Evolutionary conservation across 2,888 invertebrate species (phyloP), one percentile per base, ranked within the genome.

Genomic region (Tetramorium bicarinatum): DNA sequence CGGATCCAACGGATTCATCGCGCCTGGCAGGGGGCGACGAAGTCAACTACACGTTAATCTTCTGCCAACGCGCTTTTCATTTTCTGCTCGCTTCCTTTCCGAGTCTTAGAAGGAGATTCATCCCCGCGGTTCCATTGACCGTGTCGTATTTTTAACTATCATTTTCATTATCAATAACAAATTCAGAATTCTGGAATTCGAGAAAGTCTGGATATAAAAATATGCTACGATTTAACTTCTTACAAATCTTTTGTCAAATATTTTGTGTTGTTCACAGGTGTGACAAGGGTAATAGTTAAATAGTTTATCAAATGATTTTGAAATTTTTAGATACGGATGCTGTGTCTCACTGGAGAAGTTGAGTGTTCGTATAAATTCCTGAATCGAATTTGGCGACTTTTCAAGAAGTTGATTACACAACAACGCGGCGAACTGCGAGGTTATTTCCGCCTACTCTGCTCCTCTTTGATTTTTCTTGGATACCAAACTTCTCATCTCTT

Each of bases 31-130:
- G 47, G 47, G 34, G 18, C 71, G 79, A 80, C 79, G 47, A 71
- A 80, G 79, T 80, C 79, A 80, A 80, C 79, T 80, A 38, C 71
- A 80, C 79, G 71, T 80, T 80, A 80, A 80, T 80, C 79, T 80
- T 80, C 59, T 80, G 47, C 59, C 79, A 47, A 38, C 56, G 67
- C 67, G 56, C 79, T 80, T 71, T 80, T 80, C 79, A 80, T 80
- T 66, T 69, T 80, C 79, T 25, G 13, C 47, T 21, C 21, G 18
- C 13, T n/a, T 15, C 15, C 41, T 52, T 41, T 41, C 38, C 34
- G n/a, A 41, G 29, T 11, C 54, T 67, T 49, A 25, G 34, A 56
- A 49, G 29, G 6, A 56, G 38, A 25, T 59, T 59, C 11, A 71
- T 80, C 13, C 18, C n/a, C 79, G 18, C 79, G 18, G 8, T 25